Percentiles rank a stretch among this genome's conserved stretches.
phyloP scores from a whole-genome alignment of 1,140 invertebrate species.

The Trichogramma pretiosum region DNA sequence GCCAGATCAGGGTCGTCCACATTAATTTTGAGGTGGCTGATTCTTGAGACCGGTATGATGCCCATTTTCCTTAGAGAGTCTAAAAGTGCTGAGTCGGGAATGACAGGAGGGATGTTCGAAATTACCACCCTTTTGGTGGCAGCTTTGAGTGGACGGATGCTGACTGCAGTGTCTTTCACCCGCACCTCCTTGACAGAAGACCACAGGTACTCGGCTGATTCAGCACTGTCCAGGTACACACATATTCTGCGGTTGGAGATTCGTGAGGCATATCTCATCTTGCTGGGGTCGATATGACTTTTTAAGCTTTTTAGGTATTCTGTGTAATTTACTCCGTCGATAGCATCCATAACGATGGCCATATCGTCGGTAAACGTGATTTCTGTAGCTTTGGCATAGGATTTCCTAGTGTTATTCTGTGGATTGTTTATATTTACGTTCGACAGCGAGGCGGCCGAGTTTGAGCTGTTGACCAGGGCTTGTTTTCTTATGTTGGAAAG shows the following conservation, averaged over 20 bases:
- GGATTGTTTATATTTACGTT: no score
- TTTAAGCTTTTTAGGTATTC: neutral
- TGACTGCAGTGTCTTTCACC: neutral
- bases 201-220: neutral
- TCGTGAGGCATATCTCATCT: neutral
- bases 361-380: neutral
- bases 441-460: no score
- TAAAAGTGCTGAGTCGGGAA: neutral
- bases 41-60: neutral
- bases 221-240: neutral
- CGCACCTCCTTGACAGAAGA: neutral
- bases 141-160: neutral
- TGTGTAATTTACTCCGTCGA: neutral
- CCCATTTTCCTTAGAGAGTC: neutral
- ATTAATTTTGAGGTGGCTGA: neutral
- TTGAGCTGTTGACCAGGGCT: no score
- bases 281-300: neutral
- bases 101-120: no score
- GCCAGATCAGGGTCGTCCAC: neutral
- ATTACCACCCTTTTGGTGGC: no score
- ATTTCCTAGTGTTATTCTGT: no score
- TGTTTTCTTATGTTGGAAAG: no score
- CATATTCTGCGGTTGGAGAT: neutral
- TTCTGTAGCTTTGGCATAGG: no score
- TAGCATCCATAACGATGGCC: neutral